Evolutionary conservation across 2,113 vertebrate genomes (phyloP).

Genomic region (Sclerurus mexicanus): DNA sequence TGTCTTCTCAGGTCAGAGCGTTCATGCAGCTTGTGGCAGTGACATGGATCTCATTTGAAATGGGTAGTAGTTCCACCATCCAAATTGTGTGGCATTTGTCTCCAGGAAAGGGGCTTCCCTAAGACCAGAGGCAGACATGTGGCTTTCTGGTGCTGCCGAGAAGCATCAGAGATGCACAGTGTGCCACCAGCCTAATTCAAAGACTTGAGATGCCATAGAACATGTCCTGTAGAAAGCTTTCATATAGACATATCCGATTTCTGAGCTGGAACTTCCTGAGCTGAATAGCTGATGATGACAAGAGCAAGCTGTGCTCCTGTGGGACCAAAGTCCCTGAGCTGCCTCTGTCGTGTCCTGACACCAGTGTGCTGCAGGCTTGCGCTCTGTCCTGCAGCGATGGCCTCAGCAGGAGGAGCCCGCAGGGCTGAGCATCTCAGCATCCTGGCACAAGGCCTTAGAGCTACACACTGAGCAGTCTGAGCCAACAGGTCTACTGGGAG

Average conservation of each 20-base stretch:
- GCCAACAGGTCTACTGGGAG: not conserved
- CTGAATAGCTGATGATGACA: not conserved
- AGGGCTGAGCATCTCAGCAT: accelerated
- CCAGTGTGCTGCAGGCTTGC: not conserved
- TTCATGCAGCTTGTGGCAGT: not conserved
- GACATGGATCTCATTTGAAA: not conserved
- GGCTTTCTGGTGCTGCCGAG: not conserved
- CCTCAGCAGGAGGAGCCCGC: accelerated
- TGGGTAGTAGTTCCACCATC: not conserved
- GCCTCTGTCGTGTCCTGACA: not conserved
- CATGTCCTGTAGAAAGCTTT: not conserved
- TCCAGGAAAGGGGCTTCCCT: not conserved
- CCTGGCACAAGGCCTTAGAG: accelerated
- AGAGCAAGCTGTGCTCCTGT: not conserved
- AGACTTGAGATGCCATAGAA: not conserved
- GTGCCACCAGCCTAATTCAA: not conserved
- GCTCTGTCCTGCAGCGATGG: not conserved
- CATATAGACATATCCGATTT: accelerated
- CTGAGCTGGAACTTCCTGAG: not conserved
- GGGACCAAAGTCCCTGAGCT: not conserved
- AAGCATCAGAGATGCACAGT: not conserved
- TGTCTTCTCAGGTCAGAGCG: not conserved
- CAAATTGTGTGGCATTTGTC: not conserved
- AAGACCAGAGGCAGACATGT: not conserved
- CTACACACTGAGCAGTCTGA: accelerated